These are phyloP conservation scores for Melanocharis versteri DNA, from an alignment of 2,113 vertebrate genomes.

Conservation along the genomic window DNA sequence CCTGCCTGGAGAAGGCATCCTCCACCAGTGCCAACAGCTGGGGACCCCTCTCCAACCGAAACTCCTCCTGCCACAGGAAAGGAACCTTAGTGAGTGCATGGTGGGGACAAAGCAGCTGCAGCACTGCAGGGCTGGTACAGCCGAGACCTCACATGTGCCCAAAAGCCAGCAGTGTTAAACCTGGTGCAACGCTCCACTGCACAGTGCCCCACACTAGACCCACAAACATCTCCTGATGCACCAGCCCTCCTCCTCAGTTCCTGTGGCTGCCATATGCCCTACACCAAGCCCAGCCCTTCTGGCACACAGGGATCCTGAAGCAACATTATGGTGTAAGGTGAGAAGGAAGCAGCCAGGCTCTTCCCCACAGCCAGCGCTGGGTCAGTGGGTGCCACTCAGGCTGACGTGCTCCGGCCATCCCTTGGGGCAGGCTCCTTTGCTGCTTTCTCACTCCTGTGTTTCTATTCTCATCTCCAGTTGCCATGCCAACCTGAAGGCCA, in stretches of 20 bases:
- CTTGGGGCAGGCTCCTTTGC: neutral
- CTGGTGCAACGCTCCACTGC: accelerated
- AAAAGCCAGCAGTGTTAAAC: neutral
- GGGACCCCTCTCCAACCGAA: constrained; percentile 81
- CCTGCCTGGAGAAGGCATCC: constrained; percentile 82
- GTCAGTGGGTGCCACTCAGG: neutral
- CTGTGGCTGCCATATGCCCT: neutral
- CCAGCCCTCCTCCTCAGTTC: neutral
- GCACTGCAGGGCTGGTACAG: neutral
- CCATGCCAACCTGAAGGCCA: constrained; percentile 68
- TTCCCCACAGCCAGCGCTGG: neutral
- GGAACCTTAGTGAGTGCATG: neutral
- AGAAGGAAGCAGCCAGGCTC: neutral
- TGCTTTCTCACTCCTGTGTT: constrained; percentile 24
- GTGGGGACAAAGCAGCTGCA: neutral
- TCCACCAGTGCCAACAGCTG: constrained; percentile 86
- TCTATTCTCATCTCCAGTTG: constrained; percentile 67
- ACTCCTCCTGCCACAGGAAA: constrained; percentile 81
- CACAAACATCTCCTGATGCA: neutral
- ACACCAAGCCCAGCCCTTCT: neutral
- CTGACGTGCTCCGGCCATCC: constrained; percentile 9
- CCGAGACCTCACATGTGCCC: accelerated
- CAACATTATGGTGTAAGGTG: neutral
- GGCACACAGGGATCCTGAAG: neutral
- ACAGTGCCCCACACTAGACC: neutral